phyloP scores from a whole-genome alignment of 2,888 invertebrate species.

The Tenthredo amoena region DNA sequence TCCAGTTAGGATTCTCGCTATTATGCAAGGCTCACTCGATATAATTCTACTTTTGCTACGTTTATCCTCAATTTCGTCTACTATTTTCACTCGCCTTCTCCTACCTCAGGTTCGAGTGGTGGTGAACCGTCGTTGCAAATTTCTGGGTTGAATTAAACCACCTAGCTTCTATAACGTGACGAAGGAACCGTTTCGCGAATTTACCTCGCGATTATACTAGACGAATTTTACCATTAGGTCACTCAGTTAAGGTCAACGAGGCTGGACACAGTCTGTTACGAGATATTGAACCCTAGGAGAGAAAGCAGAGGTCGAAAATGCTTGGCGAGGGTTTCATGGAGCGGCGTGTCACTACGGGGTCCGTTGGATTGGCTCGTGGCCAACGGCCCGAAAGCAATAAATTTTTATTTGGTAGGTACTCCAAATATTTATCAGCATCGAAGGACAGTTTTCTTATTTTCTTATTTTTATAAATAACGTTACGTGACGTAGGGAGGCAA shows the following conservation, averaged over 20 bases:
- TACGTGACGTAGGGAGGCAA: neutral
- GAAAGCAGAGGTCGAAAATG: conserved; percentile 31
- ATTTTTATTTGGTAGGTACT: conserved; percentile 46
- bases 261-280: conserved; percentile 37
- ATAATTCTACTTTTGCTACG: conserved; percentile 20
- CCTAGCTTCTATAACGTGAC: neutral
- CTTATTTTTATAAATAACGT: conserved; percentile 30
- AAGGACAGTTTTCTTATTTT: conserved; percentile 34
- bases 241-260: conserved; percentile 36
- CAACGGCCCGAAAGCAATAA: conserved; percentile 47
- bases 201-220: neutral
- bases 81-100: conserved; percentile 4
- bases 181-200: neutral
- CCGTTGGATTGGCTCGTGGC: conserved; percentile 37
- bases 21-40: conserved; percentile 26
- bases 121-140: neutral
- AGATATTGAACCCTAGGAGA: conserved; percentile 36
- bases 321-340: conserved; percentile 25
- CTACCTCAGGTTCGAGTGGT: neutral
- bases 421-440: conserved; percentile 50
- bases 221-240: conserved; percentile 17
- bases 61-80: conserved; percentile 20
- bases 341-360: conserved; percentile 33
- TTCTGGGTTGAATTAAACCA: neutral
- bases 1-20: conserved; percentile 12